Conservation (phyloP, 2,888 invertebrate species). For the Apomyelois bistriatella region DNA sequence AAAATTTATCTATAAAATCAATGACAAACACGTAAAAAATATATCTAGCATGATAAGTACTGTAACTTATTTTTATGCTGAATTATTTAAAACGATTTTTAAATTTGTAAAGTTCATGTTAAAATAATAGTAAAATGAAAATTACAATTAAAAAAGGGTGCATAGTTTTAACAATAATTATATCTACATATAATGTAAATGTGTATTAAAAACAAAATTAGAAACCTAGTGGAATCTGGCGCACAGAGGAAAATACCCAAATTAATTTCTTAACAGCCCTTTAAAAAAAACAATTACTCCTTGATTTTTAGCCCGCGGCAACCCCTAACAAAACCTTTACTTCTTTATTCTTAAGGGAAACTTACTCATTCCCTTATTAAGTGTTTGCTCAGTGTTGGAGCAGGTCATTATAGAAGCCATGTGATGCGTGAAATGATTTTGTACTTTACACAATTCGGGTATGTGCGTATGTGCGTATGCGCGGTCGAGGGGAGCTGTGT, state of each 20-base stretch:
- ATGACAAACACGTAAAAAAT: no score
- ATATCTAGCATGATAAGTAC: no score
- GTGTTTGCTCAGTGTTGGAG: constrained; percentile 64
- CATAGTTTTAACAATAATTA: no score
- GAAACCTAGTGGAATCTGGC: background rate
- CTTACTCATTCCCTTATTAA: constrained; percentile 55
- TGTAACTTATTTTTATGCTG: no score
- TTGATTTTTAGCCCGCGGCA: background rate
- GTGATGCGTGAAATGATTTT: constrained; percentile 80
- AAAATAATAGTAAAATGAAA: no score
- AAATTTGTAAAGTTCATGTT: no score
- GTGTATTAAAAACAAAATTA: background rate
- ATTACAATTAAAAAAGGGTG: no score
- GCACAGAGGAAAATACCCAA: background rate
- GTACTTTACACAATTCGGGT: constrained; percentile 74
- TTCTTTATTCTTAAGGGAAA: constrained; percentile 34
- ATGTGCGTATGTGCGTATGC: constrained; percentile 66
- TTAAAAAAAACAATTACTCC: constrained; percentile 3
- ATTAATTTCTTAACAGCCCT: background rate
- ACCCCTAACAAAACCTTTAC: background rate
- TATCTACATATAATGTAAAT: no score
- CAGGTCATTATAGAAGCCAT: constrained; percentile 73
- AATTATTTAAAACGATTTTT: no score
- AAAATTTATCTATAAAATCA: no score
- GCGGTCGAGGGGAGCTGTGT: constrained; percentile 36